These are phyloP conservation scores for Noctuana brunneofusca DNA, from an alignment of 2,888 invertebrate species.

Conservation along the genomic window DNA sequence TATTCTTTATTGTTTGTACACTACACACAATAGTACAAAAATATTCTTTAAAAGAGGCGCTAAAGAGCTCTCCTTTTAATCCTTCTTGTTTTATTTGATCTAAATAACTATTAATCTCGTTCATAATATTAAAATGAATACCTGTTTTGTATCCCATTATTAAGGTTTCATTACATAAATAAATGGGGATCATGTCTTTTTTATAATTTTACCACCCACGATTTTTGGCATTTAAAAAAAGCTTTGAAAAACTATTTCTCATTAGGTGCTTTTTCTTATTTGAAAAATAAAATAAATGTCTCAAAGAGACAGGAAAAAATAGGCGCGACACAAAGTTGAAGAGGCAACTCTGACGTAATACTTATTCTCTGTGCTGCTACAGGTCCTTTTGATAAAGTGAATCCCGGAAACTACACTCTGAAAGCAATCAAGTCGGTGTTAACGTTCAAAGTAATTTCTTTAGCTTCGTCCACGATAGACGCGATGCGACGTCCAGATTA, in stretches of 20 bases:
- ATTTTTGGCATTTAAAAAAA: too few species aligned
- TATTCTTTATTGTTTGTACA: too few species aligned
- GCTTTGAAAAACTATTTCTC: not conserved
- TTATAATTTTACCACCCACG: too few species aligned
- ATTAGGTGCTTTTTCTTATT: not conserved
- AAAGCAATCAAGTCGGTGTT: conserved; percentile 71
- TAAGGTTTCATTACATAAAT: too few species aligned
- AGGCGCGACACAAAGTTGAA: not conserved
- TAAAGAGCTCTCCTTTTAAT: too few species aligned
- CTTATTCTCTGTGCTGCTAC: conserved; percentile 40
- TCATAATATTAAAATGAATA: too few species aligned
- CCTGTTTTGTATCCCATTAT: too few species aligned
- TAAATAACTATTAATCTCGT: too few species aligned
- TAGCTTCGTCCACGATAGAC: conserved; percentile 52
- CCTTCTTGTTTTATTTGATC: too few species aligned
- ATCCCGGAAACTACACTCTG: conserved; percentile 60
- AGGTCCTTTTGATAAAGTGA: conserved; percentile 57
- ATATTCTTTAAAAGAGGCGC: too few species aligned
- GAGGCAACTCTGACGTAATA: not conserved
- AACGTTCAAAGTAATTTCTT: conserved; percentile 70
- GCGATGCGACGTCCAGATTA: conserved; percentile 43
- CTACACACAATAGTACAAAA: too few species aligned
- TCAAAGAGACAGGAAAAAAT: not conserved
- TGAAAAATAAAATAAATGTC: not conserved
- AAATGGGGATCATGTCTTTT: too few species aligned